These are phyloP conservation scores for Zosterops hypoxanthus DNA, from an alignment of 2,113 vertebrate species.

Conservation along the genomic window DNA sequence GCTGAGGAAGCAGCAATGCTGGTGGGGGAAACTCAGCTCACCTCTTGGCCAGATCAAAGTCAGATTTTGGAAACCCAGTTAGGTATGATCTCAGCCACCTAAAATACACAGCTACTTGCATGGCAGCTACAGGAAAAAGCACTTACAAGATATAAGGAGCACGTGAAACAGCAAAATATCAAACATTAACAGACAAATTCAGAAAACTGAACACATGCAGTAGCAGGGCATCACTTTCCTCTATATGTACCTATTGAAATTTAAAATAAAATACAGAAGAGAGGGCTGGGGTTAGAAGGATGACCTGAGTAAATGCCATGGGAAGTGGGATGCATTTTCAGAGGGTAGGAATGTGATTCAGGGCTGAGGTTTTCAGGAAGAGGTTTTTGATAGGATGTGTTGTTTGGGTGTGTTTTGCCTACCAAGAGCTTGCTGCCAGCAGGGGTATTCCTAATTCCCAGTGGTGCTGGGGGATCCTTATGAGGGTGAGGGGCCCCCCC, in stretches of 20 bases:
- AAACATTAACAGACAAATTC: background rate
- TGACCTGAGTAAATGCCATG: conserved; percentile 11
- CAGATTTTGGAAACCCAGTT: conserved; percentile 22
- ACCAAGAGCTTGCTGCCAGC: background rate
- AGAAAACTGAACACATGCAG: background rate
- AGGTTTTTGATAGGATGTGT: background rate
- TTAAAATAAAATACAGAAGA: background rate
- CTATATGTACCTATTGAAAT: background rate
- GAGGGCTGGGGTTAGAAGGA: background rate
- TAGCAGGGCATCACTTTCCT: background rate
- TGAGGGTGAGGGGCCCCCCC: background rate
- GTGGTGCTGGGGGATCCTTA: background rate
- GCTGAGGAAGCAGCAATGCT: conserved; percentile 36
- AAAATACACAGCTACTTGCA: background rate
- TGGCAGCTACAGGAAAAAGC: background rate
- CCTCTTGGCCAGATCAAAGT: conserved; percentile 29
- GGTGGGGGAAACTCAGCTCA: conserved; percentile 49
- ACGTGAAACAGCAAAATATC: background rate
- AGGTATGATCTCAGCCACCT: background rate
- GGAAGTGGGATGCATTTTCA: background rate
- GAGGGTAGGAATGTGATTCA: background rate
- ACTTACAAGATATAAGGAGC: background rate
- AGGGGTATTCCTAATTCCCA: background rate
- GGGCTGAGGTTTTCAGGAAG: background rate
- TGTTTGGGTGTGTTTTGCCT: background rate